These are phyloP conservation scores for Cyclophora albipunctata DNA, from an alignment of 2,888 invertebrate genomes.

Conservation along the genomic window DNA sequence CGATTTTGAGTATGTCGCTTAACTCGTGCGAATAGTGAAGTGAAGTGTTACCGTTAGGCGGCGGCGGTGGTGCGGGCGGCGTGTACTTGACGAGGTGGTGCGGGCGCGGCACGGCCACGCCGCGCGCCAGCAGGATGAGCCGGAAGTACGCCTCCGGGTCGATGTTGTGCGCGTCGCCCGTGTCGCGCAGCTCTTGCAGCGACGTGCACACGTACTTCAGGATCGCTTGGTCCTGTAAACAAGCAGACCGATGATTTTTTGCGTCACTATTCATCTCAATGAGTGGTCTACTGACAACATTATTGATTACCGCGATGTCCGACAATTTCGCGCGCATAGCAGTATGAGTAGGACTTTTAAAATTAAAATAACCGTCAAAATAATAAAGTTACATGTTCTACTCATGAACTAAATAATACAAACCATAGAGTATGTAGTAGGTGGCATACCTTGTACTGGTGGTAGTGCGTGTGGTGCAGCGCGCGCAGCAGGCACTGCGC, in stretches of 20 bases:
- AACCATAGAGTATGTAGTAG: no score
- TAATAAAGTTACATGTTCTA: no score
- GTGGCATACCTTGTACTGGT: slow-evolving; percentile 83
- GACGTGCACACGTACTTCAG: slow-evolving; percentile 84
- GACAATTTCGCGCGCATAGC: no score
- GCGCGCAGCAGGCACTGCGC: slow-evolving; percentile 90
- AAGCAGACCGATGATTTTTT: no score
- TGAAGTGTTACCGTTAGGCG: slow-evolving; percentile 37
- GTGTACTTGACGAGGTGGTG: slow-evolving; percentile 79
- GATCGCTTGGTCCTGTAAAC: slow-evolving; percentile 84
- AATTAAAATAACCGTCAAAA: neutral
- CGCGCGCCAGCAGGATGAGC: slow-evolving; percentile 86
- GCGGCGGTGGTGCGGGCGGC: slow-evolving; percentile 53
- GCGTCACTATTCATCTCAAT: no score
- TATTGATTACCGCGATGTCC: no score
- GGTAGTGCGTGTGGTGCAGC: slow-evolving; percentile 84
- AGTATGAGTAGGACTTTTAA: no score
- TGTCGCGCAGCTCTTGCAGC: slow-evolving; percentile 78
- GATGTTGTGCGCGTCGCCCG: slow-evolving; percentile 79
- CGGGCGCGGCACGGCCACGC: slow-evolving; percentile 89
- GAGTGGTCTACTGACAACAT: no score
- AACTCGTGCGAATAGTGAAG: no score
- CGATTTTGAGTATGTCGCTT: neutral
- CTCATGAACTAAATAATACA: no score
- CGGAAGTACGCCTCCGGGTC: slow-evolving; percentile 95